Evolutionary conservation across 1,140 invertebrate genomes (phyloP).

Genomic region (Hesperophylax magnus): DNA sequence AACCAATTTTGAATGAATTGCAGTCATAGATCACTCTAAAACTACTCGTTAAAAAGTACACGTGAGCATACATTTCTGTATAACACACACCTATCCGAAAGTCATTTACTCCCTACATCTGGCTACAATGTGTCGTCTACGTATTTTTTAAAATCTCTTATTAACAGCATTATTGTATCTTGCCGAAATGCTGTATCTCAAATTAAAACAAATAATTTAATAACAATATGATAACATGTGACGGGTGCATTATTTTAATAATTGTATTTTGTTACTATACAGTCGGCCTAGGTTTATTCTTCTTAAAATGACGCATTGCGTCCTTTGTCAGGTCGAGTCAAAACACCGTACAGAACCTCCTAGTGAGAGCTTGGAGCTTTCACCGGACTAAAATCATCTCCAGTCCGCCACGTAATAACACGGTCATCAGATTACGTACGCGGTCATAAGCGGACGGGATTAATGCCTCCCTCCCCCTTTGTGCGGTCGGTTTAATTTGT

Average conservation of each 20-base stretch:
- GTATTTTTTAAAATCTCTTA: too few relatives aligned
- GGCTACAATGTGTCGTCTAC: too few relatives aligned
- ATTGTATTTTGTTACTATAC: not conserved
- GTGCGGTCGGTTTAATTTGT: not conserved
- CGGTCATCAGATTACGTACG: not conserved
- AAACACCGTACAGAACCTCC: not conserved
- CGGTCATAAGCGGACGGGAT: not conserved
- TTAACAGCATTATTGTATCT: not conserved
- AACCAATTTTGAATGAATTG: too few relatives aligned
- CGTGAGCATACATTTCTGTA: too few relatives aligned
- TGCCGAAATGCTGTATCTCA: not conserved
- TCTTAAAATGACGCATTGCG: slow-evolving; percentile 32
- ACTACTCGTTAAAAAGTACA: too few relatives aligned
- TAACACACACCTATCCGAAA: too few relatives aligned
- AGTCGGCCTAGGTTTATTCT: not conserved
- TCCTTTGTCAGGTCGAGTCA: slow-evolving; percentile 18
- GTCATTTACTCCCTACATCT: too few relatives aligned
- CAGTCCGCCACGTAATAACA: not conserved
- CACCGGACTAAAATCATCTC: not conserved
- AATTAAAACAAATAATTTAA: not conserved
- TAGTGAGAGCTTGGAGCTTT: not conserved
- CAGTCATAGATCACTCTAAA: too few relatives aligned
- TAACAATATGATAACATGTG: not conserved
- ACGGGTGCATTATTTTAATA: slow-evolving; percentile 16
- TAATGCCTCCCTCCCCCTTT: not conserved